These are phyloP conservation scores for Morinoia aosen DNA, from an alignment of 2,888 invertebrate species.

Conservation along the genomic window DNA sequence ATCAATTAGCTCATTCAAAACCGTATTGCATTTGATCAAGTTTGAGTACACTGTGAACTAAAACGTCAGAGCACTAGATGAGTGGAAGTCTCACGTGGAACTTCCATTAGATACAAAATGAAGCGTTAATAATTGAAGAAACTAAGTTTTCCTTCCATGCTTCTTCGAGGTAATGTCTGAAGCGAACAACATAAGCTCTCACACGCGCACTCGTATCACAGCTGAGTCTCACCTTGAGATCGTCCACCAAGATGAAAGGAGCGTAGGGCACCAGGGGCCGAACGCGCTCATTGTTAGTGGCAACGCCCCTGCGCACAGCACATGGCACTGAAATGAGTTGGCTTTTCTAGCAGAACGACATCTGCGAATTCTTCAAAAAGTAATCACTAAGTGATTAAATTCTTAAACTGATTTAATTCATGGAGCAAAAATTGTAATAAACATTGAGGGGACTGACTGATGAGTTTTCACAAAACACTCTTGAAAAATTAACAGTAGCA, in stretches of 20 bases:
- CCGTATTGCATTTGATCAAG: neutral
- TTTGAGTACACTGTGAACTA: neutral
- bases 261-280: slow-evolving; percentile 69
- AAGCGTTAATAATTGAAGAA: neutral
- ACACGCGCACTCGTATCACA: no score
- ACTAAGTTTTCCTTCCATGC: neutral
- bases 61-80: neutral
- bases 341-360: neutral
- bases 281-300: slow-evolving; percentile 65
- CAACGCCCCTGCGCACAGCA: slow-evolving; percentile 43
- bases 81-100: no score
- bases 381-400: no score
- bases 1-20: neutral
- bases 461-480: no score
- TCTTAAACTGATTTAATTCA: no score
- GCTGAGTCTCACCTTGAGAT: neutral
- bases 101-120: neutral
- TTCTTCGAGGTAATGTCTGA: no score
- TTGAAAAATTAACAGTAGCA: no score
- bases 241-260: slow-evolving; percentile 70
- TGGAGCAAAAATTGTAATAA: no score
- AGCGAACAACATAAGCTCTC: no score
- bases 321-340: neutral
- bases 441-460: no score
- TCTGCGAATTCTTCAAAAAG: no score